Evolutionary conservation across 1,140 invertebrate genomes (phyloP), one percentile per base, ranked within the genome.

Genomic region (Scaptomyza hsui): DNA sequence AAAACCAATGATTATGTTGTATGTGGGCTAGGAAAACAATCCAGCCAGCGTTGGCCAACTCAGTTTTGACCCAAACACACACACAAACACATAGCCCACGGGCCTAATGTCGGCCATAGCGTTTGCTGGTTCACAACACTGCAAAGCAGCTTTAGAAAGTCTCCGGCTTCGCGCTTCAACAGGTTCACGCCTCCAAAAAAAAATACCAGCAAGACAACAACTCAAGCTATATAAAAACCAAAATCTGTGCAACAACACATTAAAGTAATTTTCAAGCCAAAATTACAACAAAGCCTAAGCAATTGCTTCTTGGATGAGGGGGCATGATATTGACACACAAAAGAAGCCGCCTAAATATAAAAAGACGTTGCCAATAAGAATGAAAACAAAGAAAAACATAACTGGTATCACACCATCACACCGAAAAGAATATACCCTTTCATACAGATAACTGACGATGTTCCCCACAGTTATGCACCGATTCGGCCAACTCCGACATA

Each of bases 181-280:
- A 86, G 82, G 73, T 85, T 85, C 73, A 85, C 81, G 77, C 81
- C 81, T 85, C 81, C 74, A 13, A 12, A 56, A 4, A 63, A 53
- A 13, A 6, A 55, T 1, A 29, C 5, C 5, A 7, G 0, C 2
- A 29, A 6, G 5, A 19, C 13, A 48, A 7, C 1, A 60, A 15
- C 13, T 4, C 10, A 12, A 51, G 4, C 4, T 5, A 24, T 53
- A 6, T 35, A 48, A 19, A 56, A 56, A 78, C 56, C 61, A 62
- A 62, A 82, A 75, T 57, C 49, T 49, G 49, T 72, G 57, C 69
- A 67, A 60, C 35, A 49, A 68, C 77, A 77, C 77, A 81, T 85
- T 86, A 71, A 56, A 85, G 77, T 80, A 81, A 81, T 80, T 80
- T 79, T 80, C 75, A 62, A 18, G 37, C 35, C 26, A 52, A 60